These are phyloP conservation scores for Panulirus ornatus DNA, from an alignment of 1,140 invertebrate species.

Conservation along the genomic window DNA sequence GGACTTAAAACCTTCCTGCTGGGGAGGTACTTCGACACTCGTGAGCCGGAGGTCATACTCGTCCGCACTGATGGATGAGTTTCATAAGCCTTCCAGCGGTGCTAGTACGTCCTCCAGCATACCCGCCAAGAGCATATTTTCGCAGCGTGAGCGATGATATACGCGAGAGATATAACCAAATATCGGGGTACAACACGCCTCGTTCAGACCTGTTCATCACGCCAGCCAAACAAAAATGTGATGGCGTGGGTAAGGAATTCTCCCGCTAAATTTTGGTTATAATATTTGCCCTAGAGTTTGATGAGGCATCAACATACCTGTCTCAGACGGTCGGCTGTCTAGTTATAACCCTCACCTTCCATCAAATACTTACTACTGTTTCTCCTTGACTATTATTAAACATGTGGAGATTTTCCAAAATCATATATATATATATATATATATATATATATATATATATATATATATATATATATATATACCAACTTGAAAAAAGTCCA, in stretches of 20 bases:
- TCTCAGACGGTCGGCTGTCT: background rate
- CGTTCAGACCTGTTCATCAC: conserved; percentile 3
- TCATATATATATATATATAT: no score
- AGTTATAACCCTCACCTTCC: no score
- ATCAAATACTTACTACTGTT: no score
- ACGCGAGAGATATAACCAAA: background rate
- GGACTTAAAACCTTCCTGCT: background rate
- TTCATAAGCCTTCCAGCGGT: background rate
- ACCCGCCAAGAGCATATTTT: no score
- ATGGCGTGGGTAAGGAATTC: background rate
- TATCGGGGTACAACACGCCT: background rate
- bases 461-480: no score
- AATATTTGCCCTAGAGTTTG: background rate
- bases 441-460: no score
- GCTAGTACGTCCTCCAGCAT: background rate
- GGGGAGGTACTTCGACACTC: background rate
- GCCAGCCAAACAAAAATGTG: background rate
- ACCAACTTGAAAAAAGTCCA: no score
- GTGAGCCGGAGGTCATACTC: no score
- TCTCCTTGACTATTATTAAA: no score
- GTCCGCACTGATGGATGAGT: background rate
- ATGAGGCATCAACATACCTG: no score
- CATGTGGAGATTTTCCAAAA: no score
- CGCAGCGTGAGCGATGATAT: background rate
- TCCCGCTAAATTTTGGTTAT: background rate